Conservation (phyloP, 2,888 invertebrate species). For the Lordiphosa fenestrarum region DNA sequence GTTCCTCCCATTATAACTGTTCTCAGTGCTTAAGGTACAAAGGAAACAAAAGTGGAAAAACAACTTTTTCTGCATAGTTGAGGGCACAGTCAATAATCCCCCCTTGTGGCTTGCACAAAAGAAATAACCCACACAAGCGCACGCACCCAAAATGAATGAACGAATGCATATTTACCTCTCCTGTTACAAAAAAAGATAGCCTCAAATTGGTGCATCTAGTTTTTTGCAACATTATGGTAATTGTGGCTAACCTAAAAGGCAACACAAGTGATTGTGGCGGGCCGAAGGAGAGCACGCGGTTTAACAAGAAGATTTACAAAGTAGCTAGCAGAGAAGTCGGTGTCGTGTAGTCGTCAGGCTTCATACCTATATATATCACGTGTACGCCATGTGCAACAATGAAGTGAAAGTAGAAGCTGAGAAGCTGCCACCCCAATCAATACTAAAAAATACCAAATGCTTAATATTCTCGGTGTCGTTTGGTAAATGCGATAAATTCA, state of each 20-base stretch:
- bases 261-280: slow-evolving; percentile 4
- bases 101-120: slow-evolving; percentile 59
- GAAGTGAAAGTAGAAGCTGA: slow-evolving; percentile 34
- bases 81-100: slow-evolving; percentile 16
- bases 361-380: slow-evolving; percentile 50
- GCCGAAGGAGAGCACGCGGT: neutral
- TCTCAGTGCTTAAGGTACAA: slow-evolving; percentile 17
- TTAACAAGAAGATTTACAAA: slow-evolving; percentile 48
- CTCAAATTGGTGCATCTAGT: slow-evolving; percentile 58
- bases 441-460: slow-evolving; percentile 35
- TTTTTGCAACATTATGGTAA: slow-evolving; percentile 51
- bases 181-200: slow-evolving; percentile 37
- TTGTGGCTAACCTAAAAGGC: slow-evolving; percentile 53
- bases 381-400: slow-evolving; percentile 69
- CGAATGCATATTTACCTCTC: slow-evolving; percentile 68
- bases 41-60: too few relatives aligned
- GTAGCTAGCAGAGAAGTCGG: slow-evolving; percentile 53
- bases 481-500: slow-evolving; percentile 64
- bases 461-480: slow-evolving; percentile 24
- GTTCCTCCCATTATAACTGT: neutral
- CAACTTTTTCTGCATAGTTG: too few relatives aligned
- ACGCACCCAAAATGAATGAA: slow-evolving; percentile 33
- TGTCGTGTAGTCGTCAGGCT: slow-evolving; percentile 3
- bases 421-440: slow-evolving; percentile 19
- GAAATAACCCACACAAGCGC: slow-evolving; percentile 46